Conservation (phyloP, 2,888 invertebrate genomes). For the Pollenia labialis region DNA sequence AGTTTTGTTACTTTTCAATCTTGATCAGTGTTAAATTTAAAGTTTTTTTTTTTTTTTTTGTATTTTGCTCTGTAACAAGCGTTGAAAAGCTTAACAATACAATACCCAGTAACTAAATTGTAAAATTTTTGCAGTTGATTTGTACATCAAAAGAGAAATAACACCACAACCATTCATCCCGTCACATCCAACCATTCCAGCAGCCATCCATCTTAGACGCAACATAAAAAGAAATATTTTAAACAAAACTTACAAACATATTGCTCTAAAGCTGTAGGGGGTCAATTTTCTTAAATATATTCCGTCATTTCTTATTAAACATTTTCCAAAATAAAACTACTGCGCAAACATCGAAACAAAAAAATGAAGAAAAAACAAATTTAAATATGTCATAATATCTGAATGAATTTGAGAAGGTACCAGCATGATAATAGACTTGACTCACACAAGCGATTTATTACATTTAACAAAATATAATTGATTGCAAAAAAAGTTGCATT, state of each 20-base stretch:
- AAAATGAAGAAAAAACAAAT: not conserved
- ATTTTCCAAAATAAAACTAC: constrained; percentile 47
- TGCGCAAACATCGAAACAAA: constrained; percentile 20
- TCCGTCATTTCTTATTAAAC: constrained; percentile 72
- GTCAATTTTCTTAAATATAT: constrained; percentile 69
- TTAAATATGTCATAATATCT: constrained; percentile 61
- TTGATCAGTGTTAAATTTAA: constrained; percentile 69
- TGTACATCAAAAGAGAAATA: constrained; percentile 55
- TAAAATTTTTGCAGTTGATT: constrained; percentile 65
- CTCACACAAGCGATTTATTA: constrained; percentile 34
- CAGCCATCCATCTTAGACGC: constrained; percentile 36
- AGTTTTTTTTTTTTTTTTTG: constrained; percentile 17
- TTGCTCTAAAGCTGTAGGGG: constrained; percentile 68
- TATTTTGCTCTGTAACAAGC: constrained; percentile 33
- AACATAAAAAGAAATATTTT: constrained; percentile 2
- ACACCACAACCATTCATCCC: constrained; percentile 50
- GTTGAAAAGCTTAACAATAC: constrained; percentile 52
- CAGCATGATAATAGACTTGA: constrained; percentile 60
- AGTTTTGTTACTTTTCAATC: constrained; percentile 66
- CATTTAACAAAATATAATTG: constrained; percentile 31
- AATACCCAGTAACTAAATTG: constrained; percentile 19
- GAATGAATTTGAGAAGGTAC: constrained; percentile 41
- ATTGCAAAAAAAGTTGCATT: constrained; percentile 22
- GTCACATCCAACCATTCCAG: constrained; percentile 42
- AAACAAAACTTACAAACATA: constrained; percentile 44